These are phyloP conservation scores for Anguilla marmorata DNA, from an alignment of 2,797 vertebrate genomes.

Conservation along the genomic window DNA sequence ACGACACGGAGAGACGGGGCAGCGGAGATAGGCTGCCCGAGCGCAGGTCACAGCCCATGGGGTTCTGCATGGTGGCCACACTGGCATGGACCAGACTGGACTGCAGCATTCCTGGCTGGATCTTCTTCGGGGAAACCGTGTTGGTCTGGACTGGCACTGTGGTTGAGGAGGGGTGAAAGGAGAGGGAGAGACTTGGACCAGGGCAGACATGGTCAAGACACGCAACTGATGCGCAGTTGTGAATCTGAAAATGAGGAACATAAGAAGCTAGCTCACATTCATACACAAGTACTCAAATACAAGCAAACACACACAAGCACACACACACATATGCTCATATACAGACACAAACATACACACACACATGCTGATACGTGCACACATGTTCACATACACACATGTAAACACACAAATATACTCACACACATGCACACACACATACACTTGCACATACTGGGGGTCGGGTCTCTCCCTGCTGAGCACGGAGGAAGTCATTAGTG, in stretches of 20 bases:
- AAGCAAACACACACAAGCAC: background rate
- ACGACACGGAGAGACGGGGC: conserved; percentile 80
- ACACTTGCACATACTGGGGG: background rate
- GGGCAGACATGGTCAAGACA: background rate
- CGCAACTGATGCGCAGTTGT: background rate
- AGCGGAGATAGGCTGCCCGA: conserved; percentile 73
- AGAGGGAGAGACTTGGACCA: background rate
- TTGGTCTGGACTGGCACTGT: conserved; percentile 80
- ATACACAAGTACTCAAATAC: background rate
- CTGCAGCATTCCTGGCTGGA: conserved; percentile 66
- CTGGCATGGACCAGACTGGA: conserved; percentile 74
- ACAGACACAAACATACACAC: background rate
- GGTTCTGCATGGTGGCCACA: conserved; percentile 79
- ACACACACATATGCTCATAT: background rate
- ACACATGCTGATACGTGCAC: background rate
- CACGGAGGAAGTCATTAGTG: background rate
- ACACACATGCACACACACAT: background rate
- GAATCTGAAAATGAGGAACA: background rate
- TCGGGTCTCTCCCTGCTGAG: background rate
- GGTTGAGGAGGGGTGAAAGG: conserved; percentile 1
- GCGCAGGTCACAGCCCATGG: conserved; percentile 77
- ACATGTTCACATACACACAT: background rate
- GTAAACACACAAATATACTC: background rate
- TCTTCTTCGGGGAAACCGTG: conserved; percentile 74
- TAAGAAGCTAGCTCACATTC: background rate